phyloP scores from a whole-genome alignment of 2,888 invertebrate species.

The Hesperia comma region DNA sequence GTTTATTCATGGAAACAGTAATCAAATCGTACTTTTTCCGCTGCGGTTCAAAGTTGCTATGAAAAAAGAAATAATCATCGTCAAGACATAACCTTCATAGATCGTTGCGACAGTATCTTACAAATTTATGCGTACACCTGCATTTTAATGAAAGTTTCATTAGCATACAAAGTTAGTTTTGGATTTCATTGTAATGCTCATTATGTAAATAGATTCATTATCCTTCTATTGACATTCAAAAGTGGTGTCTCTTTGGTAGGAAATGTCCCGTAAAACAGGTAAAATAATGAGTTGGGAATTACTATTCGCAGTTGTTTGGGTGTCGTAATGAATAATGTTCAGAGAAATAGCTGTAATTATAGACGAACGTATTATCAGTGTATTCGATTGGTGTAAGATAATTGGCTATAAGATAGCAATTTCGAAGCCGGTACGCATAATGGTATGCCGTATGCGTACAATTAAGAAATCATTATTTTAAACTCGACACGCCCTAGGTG shows the following conservation, averaged over 20 bases:
- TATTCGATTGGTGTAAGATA: conserved; percentile 34
- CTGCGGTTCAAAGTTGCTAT: conserved; percentile 17
- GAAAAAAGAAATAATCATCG: conserved; percentile 26
- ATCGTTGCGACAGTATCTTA: conserved; percentile 38
- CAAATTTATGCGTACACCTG: conserved; percentile 58
- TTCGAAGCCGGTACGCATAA: conserved; percentile 29
- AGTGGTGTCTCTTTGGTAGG: conserved; percentile 53
- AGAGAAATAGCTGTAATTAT: conserved; percentile 37
- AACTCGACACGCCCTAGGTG: conserved; percentile 16
- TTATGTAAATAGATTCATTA: conserved; percentile 74
- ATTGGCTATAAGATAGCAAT: conserved; percentile 35
- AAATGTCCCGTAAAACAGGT: conserved; percentile 55
- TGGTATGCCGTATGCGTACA: conserved; percentile 27
- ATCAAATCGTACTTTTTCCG: conserved; percentile 10
- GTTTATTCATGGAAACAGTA: conserved; percentile 29
- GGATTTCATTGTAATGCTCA: conserved; percentile 65
- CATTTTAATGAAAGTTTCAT: conserved; percentile 63
- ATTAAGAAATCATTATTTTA: conserved; percentile 35
- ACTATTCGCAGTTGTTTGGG: conserved; percentile 51
- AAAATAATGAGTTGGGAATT: conserved; percentile 18
- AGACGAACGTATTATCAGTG: conserved; percentile 32
- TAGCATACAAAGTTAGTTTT: conserved; percentile 76
- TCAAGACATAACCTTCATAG: conserved; percentile 17
- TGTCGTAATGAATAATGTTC: conserved; percentile 40
- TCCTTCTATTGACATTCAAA: conserved; percentile 63